These are phyloP conservation scores for Euclidia mi DNA, from an alignment of 2,888 invertebrate genomes.

Conservation along the genomic window DNA sequence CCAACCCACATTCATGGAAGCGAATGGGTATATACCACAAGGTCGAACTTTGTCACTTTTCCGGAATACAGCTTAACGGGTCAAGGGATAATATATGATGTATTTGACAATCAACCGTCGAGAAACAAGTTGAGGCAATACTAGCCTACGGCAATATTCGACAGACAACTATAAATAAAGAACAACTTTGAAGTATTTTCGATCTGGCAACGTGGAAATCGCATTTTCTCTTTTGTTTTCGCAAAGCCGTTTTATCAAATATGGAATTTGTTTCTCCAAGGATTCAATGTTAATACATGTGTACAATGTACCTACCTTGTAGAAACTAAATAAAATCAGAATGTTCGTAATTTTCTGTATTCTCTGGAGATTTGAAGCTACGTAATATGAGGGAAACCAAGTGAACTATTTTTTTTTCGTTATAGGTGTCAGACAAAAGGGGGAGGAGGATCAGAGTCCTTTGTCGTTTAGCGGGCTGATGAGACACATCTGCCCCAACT, in stretches of 20 bases:
- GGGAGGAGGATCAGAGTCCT: conserved; percentile 68
- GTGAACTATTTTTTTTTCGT: conserved; percentile 67
- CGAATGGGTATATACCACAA: conserved; percentile 42
- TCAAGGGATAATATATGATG: conserved; percentile 54
- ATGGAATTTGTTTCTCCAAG: conserved; percentile 36
- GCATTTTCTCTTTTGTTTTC: conserved; percentile 35
- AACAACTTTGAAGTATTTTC: conserved; percentile 23
- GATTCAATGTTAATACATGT: conserved; percentile 34
- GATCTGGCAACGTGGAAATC: conserved; percentile 25
- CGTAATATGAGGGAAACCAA: conserved; percentile 52
- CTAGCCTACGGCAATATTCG: conserved; percentile 20
- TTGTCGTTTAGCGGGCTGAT: conserved; percentile 76
- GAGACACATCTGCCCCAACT: conserved; percentile 57
- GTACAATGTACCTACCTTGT: no score
- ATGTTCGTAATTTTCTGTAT: conserved; percentile 55
- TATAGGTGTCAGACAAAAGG: conserved; percentile 67
- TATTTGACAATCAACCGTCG: conserved; percentile 58
- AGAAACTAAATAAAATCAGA: conserved; percentile 56
- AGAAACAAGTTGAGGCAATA: conserved; percentile 41
- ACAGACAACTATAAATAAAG: conserved; percentile 27
- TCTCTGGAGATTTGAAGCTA: conserved; percentile 54
- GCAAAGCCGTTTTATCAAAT: conserved; percentile 37
- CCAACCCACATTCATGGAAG: conserved; percentile 47
- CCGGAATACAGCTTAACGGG: conserved; percentile 44
- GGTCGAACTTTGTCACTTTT: conserved; percentile 56